Evolutionary conservation across 2,113 vertebrate genomes (phyloP).

Genomic region (Oxyura jamaicensis): DNA sequence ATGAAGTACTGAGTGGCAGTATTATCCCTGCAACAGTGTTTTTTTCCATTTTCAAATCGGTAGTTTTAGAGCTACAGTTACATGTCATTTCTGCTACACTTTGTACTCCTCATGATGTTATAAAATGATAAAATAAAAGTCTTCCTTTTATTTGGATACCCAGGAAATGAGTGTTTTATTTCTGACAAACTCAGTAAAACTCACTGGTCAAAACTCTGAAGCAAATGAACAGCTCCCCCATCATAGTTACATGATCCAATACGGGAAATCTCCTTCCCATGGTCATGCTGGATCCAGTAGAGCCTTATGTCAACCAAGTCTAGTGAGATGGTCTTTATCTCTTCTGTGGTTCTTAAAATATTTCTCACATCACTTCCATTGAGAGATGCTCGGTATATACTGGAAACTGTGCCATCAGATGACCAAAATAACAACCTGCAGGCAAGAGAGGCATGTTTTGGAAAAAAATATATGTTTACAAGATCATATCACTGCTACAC

Average conservation of each 20-base stretch:
- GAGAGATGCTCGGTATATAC: constrained; percentile 79
- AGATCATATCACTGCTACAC: neutral
- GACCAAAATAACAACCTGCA: constrained; percentile 91
- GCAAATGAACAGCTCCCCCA: constrained; percentile 75
- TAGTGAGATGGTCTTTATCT: constrained; percentile 76
- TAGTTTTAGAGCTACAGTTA: neutral
- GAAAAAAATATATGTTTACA: neutral
- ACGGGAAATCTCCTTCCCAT: constrained; percentile 55
- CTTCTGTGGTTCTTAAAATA: constrained; percentile 75
- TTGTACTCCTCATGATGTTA: neutral
- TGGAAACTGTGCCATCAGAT: constrained; percentile 76
- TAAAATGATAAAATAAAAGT: neutral
- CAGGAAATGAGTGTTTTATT: neutral
- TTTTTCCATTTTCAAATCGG: neutral
- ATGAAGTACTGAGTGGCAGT: neutral
- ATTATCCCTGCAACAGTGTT: neutral
- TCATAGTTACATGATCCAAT: constrained; percentile 86
- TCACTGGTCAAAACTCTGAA: constrained; percentile 77
- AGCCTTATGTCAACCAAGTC: constrained; percentile 80
- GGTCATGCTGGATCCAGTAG: constrained; percentile 85
- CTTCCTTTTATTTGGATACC: neutral
- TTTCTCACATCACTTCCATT: constrained; percentile 59
- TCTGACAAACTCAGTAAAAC: constrained; percentile 33
- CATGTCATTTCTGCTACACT: neutral
- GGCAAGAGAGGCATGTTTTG: neutral